Evolutionary conservation across 2,888 invertebrate genomes (phyloP).

Genomic region (Automeris io): DNA sequence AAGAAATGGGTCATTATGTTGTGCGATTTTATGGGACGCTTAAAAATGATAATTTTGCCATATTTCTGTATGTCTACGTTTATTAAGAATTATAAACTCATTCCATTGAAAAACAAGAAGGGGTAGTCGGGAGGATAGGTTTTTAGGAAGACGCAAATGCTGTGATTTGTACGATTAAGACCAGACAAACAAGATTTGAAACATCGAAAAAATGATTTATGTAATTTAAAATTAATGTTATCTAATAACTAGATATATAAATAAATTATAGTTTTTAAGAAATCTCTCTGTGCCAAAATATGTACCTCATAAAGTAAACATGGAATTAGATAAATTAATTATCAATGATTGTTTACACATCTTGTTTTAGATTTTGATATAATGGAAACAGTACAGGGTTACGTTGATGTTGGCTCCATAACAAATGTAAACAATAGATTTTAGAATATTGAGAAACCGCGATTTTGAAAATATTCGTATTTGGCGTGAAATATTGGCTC

Average conservation of each 20-base stretch:
- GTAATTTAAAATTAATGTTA: slow-evolving; percentile 58
- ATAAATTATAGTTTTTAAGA: slow-evolving; percentile 67
- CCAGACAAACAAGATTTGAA: slow-evolving; percentile 75
- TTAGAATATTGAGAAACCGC: background rate
- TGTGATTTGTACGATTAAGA: slow-evolving; percentile 76
- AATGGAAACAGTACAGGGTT: slow-evolving; percentile 8
- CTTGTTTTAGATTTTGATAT: slow-evolving; percentile 43
- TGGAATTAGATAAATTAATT: slow-evolving; percentile 69
- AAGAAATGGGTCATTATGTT: no score
- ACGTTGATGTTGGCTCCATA: background rate
- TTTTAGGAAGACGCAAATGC: slow-evolving; percentile 72
- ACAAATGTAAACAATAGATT: background rate
- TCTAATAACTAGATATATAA: slow-evolving; percentile 58
- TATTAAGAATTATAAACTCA: slow-evolving; percentile 54
- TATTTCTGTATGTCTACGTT: slow-evolving; percentile 54
- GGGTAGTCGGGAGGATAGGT: slow-evolving; percentile 68
- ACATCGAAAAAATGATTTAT: slow-evolving; percentile 74
- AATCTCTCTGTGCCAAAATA: slow-evolving; percentile 88
- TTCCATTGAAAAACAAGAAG: slow-evolving; percentile 62
- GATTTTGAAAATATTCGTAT: no score
- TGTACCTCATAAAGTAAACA: slow-evolving; percentile 83
- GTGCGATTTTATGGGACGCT: slow-evolving; percentile 19
- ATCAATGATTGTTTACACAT: slow-evolving; percentile 52
- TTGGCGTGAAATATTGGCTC: background rate
- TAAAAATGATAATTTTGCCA: slow-evolving; percentile 45